Evolutionary conservation across 2,888 invertebrate species (phyloP), one percentile per base, ranked within the genome.

Genomic region (Coelinius sp.): DNA sequence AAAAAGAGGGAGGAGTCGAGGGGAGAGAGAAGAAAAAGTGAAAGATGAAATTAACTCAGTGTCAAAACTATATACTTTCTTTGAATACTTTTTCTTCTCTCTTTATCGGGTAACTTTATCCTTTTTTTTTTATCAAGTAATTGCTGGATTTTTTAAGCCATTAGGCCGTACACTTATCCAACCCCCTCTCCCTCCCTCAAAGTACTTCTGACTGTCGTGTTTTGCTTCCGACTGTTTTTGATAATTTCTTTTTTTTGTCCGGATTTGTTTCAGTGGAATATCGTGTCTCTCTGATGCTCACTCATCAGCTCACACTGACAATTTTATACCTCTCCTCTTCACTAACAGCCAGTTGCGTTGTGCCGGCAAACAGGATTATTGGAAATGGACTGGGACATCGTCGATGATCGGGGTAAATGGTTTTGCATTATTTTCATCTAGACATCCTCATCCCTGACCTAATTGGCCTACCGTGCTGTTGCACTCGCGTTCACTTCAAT

Each of bases 331-430:
- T 10, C 17, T 7, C 14, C 17, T 22, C 17, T 31, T 17, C 8
- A n/a, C 25, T n/a, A 20, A 4, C 52, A 3, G 20, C 20, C 38
- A 41, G 22, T 24, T 27, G 64, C 35, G 44, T 74, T 67, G 63
- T 66, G 31, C 68, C 52, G 59, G 71, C 71, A 71, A 73, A 73
- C 67, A 68, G 71, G 70, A 73, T 73, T 73, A 71, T 73, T 71
- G 73, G 49, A 46, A 73, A 64, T 70, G 69, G 62, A 75, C 56
- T 59, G 64, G 17, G 59, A 63, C 63, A 24, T 63, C 63, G 24
- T 35, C 38, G 41, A 63, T 63, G 52, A 69, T 59, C 69, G 70
- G 52, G 46, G 52, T 68, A 66, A 70, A 75, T 75, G 64, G 67
- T 69, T 71, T 73, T 44, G 46, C 53, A 35, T 31, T 65, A 49